These are phyloP conservation scores for Eupsilia transversa DNA, from an alignment of 2,888 invertebrate genomes.

Conservation along the genomic window DNA sequence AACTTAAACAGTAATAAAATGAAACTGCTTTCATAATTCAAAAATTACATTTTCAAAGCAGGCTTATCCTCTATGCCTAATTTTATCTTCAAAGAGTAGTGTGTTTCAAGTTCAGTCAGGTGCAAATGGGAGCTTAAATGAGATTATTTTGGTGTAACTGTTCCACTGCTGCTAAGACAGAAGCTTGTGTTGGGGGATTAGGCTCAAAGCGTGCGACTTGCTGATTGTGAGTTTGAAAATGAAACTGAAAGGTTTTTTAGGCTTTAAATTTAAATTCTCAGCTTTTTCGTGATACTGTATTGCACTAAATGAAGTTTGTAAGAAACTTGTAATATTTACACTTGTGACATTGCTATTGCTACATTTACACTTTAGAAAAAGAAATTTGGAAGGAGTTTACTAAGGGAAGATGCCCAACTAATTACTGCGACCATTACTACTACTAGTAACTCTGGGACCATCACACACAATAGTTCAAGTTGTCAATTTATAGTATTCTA, in stretches of 20 bases:
- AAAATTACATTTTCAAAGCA: slow-evolving; percentile 6
- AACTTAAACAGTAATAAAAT: background rate
- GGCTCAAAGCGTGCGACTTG: slow-evolving; percentile 64
- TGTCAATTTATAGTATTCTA: background rate
- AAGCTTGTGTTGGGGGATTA: slow-evolving; percentile 67
- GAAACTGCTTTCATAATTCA: slow-evolving; percentile 8
- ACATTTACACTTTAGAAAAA: no score
- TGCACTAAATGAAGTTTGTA: background rate
- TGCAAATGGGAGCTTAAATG: slow-evolving; percentile 65
- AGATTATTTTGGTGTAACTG: slow-evolving; percentile 67
- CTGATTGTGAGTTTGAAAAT: slow-evolving; percentile 75
- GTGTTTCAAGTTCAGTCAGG: slow-evolving; percentile 62
- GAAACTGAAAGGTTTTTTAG: slow-evolving; percentile 32
- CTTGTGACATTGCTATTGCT: background rate
- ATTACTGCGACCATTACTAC: no score
- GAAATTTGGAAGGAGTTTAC: background rate
- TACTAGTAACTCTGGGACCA: background rate
- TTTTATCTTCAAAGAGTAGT: slow-evolving; percentile 46
- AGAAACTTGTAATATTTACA: no score
- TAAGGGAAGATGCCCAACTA: background rate
- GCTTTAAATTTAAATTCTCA: background rate
- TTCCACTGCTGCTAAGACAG: slow-evolving; percentile 53
- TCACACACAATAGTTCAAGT: background rate
- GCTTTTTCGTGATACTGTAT: background rate
- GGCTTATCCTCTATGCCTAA: slow-evolving; percentile 29